Evolutionary conservation across 2,113 vertebrate species (phyloP).

Genomic region (Himantopus leucocephalus): DNA sequence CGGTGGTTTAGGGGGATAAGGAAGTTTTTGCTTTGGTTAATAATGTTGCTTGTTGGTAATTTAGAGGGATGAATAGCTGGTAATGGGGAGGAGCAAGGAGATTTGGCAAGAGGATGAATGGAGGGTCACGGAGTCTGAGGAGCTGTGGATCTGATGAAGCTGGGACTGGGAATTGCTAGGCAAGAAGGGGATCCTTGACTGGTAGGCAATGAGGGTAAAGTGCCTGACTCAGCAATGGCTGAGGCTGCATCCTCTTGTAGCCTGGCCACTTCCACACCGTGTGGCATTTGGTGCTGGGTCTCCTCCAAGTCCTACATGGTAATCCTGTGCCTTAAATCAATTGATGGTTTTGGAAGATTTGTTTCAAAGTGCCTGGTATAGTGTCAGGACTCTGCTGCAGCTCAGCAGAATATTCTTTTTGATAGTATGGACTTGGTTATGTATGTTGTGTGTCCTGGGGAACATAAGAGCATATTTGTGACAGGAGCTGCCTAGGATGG

Average conservation of each 20-base stretch:
- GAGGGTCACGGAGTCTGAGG: not conserved
- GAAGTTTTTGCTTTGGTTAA: not conserved
- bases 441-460: not conserved
- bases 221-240: not conserved
- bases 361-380: not conserved
- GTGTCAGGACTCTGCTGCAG: not conserved
- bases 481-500: not conserved
- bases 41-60: not conserved
- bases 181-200: not conserved
- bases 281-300: not conserved
- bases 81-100: not conserved
- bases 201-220: not conserved
- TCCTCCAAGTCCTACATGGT: not conserved
- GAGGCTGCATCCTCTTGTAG: not conserved
- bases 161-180: not conserved
- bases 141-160: not conserved
- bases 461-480: fast-evolving
- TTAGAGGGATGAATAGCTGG: not conserved
- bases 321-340: not conserved
- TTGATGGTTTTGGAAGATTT: not conserved
- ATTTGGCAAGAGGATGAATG: not conserved
- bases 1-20: not conserved
- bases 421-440: not conserved
- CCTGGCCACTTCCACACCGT: fast-evolving
- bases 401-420: not conserved